Evolutionary conservation across 2,113 vertebrate species (phyloP).

Genomic region (Malurus elegans): DNA sequence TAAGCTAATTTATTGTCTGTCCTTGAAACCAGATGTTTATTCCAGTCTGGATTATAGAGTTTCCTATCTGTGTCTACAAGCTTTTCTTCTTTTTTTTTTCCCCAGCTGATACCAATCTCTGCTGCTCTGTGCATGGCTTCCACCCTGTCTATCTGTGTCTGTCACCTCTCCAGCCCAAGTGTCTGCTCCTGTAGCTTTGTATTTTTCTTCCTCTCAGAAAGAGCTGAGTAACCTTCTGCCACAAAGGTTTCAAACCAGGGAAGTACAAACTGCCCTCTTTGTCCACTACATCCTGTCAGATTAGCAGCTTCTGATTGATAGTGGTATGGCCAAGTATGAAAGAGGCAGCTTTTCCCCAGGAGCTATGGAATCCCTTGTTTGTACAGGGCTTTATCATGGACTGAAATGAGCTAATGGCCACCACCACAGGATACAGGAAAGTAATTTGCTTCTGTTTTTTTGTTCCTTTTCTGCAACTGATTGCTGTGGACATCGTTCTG

Average conservation of each 20-base stretch:
- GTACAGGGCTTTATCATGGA: background rate
- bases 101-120: background rate
- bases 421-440: background rate
- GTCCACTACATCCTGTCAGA: background rate
- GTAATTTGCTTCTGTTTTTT: background rate
- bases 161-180: background rate
- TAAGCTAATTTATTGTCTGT: background rate
- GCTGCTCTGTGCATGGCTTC: background rate
- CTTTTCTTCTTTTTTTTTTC: background rate
- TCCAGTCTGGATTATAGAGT: background rate
- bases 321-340: background rate
- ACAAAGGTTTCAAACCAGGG: background rate
- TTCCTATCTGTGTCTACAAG: background rate
- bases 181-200: background rate
- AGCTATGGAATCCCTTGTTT: background rate
- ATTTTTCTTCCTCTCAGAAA: background rate
- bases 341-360: background rate
- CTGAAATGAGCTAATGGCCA: background rate
- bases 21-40: background rate
- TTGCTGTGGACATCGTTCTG: background rate
- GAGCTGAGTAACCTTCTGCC: background rate
- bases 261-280: background rate
- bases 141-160: background rate
- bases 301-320: background rate
- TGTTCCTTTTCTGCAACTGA: background rate